Conservation (phyloP, 2,113 vertebrate species). For the Pelvicachromis taeniatus region DNA sequence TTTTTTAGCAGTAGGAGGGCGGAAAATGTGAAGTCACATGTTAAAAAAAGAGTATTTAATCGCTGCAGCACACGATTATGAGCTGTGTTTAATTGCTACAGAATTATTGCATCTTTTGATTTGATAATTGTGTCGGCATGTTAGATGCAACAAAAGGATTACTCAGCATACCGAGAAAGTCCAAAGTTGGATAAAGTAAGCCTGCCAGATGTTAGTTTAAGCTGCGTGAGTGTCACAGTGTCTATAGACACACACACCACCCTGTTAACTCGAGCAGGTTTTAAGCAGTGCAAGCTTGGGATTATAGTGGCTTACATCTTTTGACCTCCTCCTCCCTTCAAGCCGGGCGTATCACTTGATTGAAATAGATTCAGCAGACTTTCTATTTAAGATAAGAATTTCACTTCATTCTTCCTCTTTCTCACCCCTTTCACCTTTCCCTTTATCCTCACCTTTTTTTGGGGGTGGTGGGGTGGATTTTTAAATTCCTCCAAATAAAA, state of each 20-base stretch:
- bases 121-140: not conserved
- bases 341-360: slow-evolving; percentile 62
- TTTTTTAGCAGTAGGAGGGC: not conserved
- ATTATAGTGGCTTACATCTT: slow-evolving; percentile 83
- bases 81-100: not conserved
- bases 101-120: not conserved
- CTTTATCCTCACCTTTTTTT: not conserved
- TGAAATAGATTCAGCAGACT: slow-evolving; percentile 74
- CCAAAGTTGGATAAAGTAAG: slow-evolving; percentile 45
- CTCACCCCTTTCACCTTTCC: not conserved
- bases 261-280: slow-evolving; percentile 63
- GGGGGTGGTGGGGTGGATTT: not conserved
- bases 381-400: slow-evolving; percentile 62
- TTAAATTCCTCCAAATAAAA: slow-evolving; percentile 59
- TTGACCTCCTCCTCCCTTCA: slow-evolving; percentile 61
- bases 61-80: not conserved
- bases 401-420: slow-evolving; percentile 17
- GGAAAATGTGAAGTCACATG: rapidly evolving
- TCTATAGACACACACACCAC: slow-evolving; percentile 50
- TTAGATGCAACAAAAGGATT: slow-evolving; percentile 10
- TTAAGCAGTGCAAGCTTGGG: slow-evolving; percentile 73
- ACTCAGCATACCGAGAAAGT: slow-evolving; percentile 10
- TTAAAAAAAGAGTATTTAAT: not conserved
- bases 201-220: slow-evolving; percentile 73
- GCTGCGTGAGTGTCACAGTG: slow-evolving; percentile 50